Conservation (phyloP, 2,113 vertebrate genomes). For the Corvus hawaiiensis region DNA sequence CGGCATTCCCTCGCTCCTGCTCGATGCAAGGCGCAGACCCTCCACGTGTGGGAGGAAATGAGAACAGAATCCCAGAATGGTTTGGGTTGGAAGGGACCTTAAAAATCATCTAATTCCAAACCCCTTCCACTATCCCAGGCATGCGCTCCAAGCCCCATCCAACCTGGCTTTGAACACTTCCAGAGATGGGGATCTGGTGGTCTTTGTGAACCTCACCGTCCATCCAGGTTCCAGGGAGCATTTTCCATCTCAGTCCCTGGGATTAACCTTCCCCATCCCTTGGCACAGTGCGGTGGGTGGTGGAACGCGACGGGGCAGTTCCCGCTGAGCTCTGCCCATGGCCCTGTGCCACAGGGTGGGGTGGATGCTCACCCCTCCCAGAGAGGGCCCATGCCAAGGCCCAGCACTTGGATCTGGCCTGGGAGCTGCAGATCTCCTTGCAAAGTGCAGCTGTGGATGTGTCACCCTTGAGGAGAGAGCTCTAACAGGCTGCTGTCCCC, state of each 20-base stretch:
- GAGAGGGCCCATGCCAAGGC: background rate
- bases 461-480: background rate
- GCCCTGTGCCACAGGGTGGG: background rate
- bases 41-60: background rate
- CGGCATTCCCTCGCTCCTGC: background rate
- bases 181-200: background rate
- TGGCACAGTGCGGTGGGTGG: fast-evolving
- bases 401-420: background rate
- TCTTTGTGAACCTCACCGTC: fast-evolving
- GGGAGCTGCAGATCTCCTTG: background rate
- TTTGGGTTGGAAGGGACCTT: background rate
- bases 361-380: background rate
- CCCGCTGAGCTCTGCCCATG: background rate
- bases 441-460: background rate
- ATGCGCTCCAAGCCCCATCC: background rate
- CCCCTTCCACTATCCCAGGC: background rate
- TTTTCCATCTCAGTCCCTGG: background rate
- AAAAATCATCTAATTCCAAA: background rate
- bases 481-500: background rate
- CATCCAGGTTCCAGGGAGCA: background rate
- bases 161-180: background rate
- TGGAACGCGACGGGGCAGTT: fast-evolving
- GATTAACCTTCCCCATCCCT: background rate
- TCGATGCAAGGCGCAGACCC: fast-evolving
- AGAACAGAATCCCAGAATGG: background rate